Base-by-base conservation (phyloP, 2,888 invertebrate species). In the Ennomos fuscantarius region DNA sequence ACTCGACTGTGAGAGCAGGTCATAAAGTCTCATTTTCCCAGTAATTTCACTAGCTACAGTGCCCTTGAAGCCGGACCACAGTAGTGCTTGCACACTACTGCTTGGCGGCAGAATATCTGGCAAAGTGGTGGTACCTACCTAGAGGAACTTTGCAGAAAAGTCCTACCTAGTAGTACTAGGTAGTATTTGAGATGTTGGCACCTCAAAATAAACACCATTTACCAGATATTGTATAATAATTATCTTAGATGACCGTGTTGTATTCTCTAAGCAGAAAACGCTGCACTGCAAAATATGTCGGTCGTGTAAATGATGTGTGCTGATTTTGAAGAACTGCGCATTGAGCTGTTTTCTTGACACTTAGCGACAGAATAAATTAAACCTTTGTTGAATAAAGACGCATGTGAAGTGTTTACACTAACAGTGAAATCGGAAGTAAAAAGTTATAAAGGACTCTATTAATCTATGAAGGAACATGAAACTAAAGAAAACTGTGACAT, bases 401-500 rank as follows among this genome's bases (percentile, higher is more conserved):
- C 79, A 70, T 76, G 78, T 81, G 78, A 70, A 71, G 74, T 76
- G 78, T 71, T 24, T 24, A 24, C 1, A 24, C 24, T 58, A 69
- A 70, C 61, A 62, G 75, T 74, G 73, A 71, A 72, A 64, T 60
- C 51, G 56, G 62, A 74, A 49, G 55, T 57, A 55, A 62, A 60
- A 69, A 58, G 24, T 24, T 15, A 39, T 13, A 8, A 33, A 43
- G 34, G 41, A 49, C 15, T 40, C 8, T n/a, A 10, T 66, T 66
- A 55, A 69, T 74, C 1, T 3, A 0, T 5, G 1, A 73, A 75
- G 72, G 76, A 87, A 75, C 65, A 90, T 91, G 90, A 90, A 89
- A 78, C 75, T 90, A 36, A 91, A 89, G 74, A 89, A 82, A 73
- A 87, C 88, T 44, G 86, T 89, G 79, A 83, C 85, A 63, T 88